A percentile compares a stretch with the other conserved stretches of the same genome.
Conservation (phyloP, 2,888 invertebrate species). For the Platynereis dumerilii region DNA sequence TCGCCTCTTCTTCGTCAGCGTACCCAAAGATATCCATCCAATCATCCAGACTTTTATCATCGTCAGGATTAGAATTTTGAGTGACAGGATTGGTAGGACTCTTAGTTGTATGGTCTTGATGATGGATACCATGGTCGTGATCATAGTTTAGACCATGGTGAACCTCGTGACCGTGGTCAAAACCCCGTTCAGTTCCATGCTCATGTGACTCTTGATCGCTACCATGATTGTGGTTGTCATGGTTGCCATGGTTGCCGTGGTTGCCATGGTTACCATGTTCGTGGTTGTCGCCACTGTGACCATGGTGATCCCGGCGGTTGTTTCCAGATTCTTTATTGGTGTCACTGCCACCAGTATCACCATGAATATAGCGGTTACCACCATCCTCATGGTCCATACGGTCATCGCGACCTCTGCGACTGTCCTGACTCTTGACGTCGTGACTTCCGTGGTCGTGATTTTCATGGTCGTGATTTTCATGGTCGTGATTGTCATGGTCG, state of each 20-base stretch:
- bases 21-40: too few relatives aligned
- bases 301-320: neutral
- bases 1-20: too few relatives aligned
- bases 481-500: neutral
- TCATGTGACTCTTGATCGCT: too few relatives aligned
- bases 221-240: conserved; percentile 1
- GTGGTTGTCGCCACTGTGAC: neutral
- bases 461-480: too few relatives aligned
- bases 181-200: too few relatives aligned
- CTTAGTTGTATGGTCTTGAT: too few relatives aligned
- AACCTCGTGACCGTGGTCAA: neutral
- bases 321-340: neutral
- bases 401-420: neutral
- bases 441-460: neutral
- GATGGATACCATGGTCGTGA: neutral
- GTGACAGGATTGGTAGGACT: too few relatives aligned
- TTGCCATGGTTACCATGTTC: neutral
- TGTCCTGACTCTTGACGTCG: neutral
- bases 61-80: too few relatives aligned
- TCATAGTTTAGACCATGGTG: neutral
- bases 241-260: conserved; percentile 4
- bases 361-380: neutral
- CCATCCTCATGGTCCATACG: neutral
- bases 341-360: neutral
- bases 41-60: too few relatives aligned